Base-by-base conservation (phyloP, 2,797 vertebrate genomes). In the Rhyacichthys aspro region DNA sequence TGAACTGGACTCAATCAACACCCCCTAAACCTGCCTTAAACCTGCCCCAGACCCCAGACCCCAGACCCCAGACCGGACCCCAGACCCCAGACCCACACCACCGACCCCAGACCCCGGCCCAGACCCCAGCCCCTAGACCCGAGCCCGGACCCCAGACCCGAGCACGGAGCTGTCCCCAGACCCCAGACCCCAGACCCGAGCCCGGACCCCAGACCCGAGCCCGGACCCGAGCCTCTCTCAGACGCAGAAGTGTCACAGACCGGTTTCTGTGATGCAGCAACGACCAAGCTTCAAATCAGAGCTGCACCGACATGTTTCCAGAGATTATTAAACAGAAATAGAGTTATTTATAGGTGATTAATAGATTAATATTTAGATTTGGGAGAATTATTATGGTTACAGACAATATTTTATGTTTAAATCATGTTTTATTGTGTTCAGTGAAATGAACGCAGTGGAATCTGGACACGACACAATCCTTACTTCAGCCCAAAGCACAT, bases 1-100 rank as follows among this genome's bases (percentile, higher is more conserved):
- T 95, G 92, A 94, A 94, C 82, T 32, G 55, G 68, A 82, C 73
- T 82, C 45, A 88, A 85, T 7, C n/a, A 11, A 76, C 82, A 86
- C 85, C 86, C 80, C 89, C 81, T 83, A 44, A 44, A 44, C 43
- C 43, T 11, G 23, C 39, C 39, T 7, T 11, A 18, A 11, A 44
- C 39, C 39, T 6, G 39, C 12, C 12, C 14, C 14, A 41, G 11
- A 9, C 37, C 37, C 37, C 12, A 39, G 12, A 4, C 37, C 37
- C 37, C 12, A 11, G 12, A 39, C 37, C 37, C 11, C 10, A 41
- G 39, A 2, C 48, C 10, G 18, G 23, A 28, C 11, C 4, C 5
- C 17, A 45, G n/a, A n/a, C n/a, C n/a, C 6, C 43, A 11, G 11
- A 9, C 43, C 6, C 1, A 1, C 11, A 5, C 11, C 11, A 0